Evolutionary conservation across 2,797 vertebrate genomes (phyloP), one percentile per base, ranked within the genome.

Genomic region (Cetoscarus ocellatus): DNA sequence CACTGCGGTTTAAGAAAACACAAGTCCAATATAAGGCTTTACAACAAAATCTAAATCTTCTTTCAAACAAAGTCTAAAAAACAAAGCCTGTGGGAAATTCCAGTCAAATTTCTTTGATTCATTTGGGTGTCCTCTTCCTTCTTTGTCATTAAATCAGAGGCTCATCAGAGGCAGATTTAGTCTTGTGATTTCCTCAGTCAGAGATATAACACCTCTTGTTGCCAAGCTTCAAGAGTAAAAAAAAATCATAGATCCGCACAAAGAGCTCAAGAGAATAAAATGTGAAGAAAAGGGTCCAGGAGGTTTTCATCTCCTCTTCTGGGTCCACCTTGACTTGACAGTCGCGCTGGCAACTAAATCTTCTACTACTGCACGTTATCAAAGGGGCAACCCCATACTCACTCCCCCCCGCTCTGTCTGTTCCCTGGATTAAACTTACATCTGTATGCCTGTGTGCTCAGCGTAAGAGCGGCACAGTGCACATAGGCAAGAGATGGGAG

Each of bases 401-500:
- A 84, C 84, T 79, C 68, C 69, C 44, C 44, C 52, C 44, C 52
- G 78, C 85, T 77, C 85, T 86, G 74, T 75, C 83, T 51, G 78
- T 67, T 77, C 87, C 77, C 75, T 84, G 79, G 87, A 92, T 94
- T 93, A 89, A 94, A 94, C 85, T 91, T 93, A 90, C 91, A 91
- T 92, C 88, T 88, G 87, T 83, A 81, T 77, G 87, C 64, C 83
- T 89, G 49, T 80, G 82, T 70, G 82, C 87, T 79, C 63, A 64
- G 75, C 65, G 70, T 85, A 89, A 77, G 27, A 93, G 90, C 82
- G 19, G 73, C 82, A 83, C 83, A 3, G 76, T 75, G 83, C 77
- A 72, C 83, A 70, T 75, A 79, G 82, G 80, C 78, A 65, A 75
- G 86, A 75, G 79, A 85, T 69, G 62, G 84, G 82, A 70, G 75